Evolutionary conservation across 2,113 vertebrate species (phyloP).

Genomic region (Epinephelus cyanopodus): DNA sequence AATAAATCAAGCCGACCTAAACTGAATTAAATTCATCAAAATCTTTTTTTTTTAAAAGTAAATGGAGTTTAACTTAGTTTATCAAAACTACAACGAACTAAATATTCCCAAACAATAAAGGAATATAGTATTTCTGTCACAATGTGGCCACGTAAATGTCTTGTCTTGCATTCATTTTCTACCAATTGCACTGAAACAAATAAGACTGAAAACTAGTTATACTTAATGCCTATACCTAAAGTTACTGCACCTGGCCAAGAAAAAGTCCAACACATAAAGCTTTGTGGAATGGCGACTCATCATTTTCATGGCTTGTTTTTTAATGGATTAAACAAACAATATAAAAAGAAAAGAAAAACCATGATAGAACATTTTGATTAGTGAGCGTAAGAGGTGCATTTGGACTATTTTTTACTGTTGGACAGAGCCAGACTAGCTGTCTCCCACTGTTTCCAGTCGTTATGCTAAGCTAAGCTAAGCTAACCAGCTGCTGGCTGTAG

Average conservation of each 20-base stretch:
- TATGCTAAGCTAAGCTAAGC: background rate
- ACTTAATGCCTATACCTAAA: background rate
- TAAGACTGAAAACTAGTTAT: background rate
- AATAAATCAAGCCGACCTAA: constrained; percentile 26
- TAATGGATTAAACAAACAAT: background rate
- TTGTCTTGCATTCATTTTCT: background rate
- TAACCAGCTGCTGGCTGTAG: background rate
- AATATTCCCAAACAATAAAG: background rate
- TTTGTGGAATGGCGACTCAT: background rate
- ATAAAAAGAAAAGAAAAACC: background rate
- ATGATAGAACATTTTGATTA: background rate
- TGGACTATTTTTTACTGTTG: background rate
- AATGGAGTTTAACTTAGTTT: background rate
- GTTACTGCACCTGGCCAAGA: background rate
- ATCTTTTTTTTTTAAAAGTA: background rate
- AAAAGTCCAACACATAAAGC: background rate
- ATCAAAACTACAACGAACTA: background rate
- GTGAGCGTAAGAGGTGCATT: background rate
- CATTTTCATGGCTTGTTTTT: background rate
- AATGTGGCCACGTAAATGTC: background rate
- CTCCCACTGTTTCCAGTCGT: background rate
- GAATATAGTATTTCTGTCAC: background rate
- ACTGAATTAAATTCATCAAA: background rate
- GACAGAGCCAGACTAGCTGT: background rate
- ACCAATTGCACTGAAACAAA: background rate